Conservation (phyloP, 2,888 invertebrate species). For the Leucophenga maculata region DNA sequence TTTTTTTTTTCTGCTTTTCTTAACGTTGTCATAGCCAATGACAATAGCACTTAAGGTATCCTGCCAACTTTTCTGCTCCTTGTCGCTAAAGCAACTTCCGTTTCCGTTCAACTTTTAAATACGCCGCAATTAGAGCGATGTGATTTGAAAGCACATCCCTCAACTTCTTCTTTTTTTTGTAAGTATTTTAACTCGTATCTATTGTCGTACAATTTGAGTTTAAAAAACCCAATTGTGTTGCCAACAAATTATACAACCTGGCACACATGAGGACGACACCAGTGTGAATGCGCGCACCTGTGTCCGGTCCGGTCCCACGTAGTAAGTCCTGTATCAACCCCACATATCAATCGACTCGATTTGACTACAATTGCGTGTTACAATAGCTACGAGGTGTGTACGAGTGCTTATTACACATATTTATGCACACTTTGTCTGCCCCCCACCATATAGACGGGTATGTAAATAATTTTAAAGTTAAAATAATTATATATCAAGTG, state of each 20-base stretch:
- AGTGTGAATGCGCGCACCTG: slow-evolving; percentile 12
- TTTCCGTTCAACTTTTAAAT: slow-evolving; percentile 20
- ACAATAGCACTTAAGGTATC: neutral
- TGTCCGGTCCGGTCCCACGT: neutral
- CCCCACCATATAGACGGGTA: neutral
- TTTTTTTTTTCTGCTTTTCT: no score
- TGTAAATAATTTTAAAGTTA: slow-evolving; percentile 12
- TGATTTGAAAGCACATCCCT: slow-evolving; percentile 8
- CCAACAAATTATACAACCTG: slow-evolving; percentile 23
- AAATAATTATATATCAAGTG: slow-evolving; percentile 19
- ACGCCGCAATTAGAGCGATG: neutral
- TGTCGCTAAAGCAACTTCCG: neutral
- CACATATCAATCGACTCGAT: no score
- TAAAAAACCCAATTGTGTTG: slow-evolving; percentile 12
- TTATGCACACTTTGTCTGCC: neutral
- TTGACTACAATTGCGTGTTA: neutral
- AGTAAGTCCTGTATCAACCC: no score
- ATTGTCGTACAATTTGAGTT: neutral
- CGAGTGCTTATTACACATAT: slow-evolving; percentile 3
- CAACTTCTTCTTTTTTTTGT: neutral
- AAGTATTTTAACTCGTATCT: no score
- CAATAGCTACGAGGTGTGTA: neutral
- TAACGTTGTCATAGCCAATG: neutral
- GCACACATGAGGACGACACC: slow-evolving; percentile 24
- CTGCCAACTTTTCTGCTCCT: neutral